phyloP scores from a whole-genome alignment of 2,888 invertebrate genomes.

The Nomada ferruginata region DNA sequence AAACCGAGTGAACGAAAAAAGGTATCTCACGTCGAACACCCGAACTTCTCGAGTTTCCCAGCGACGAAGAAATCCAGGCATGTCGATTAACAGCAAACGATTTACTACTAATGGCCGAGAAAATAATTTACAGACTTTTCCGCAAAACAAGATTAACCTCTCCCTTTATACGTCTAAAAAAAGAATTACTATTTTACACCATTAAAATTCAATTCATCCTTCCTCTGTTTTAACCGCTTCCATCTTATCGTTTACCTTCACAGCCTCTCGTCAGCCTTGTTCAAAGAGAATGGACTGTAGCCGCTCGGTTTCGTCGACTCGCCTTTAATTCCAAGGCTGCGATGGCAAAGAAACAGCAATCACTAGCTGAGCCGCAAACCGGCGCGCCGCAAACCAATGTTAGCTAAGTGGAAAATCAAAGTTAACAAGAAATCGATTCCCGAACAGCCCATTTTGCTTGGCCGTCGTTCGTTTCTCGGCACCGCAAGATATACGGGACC shows the following conservation, averaged over 20 bases:
- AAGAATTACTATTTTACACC: too few relatives aligned
- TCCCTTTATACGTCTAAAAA: too few relatives aligned
- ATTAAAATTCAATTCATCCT: slow-evolving; percentile 1
- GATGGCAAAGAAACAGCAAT: slow-evolving; percentile 32
- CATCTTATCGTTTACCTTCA: neutral
- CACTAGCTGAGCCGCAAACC: neutral
- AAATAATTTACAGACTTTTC: too few relatives aligned
- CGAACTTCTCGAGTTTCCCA: slow-evolving; percentile 4
- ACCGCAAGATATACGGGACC: slow-evolving; percentile 40
- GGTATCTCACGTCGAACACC: neutral
- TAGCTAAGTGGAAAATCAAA: slow-evolving; percentile 59
- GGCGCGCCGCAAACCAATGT: slow-evolving; percentile 27
- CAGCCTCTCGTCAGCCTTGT: neutral
- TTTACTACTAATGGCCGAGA: too few relatives aligned
- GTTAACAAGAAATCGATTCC: slow-evolving; percentile 57
- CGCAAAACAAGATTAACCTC: too few relatives aligned
- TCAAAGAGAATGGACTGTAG: slow-evolving; percentile 1
- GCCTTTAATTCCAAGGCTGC: slow-evolving; percentile 18
- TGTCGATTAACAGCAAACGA: neutral
- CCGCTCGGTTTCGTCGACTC: neutral
- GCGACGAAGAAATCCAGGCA: slow-evolving; percentile 6
- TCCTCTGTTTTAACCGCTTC: neutral
- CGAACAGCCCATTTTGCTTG: slow-evolving; percentile 31
- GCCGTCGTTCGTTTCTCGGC: slow-evolving; percentile 30
- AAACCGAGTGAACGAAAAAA: neutral